Evolutionary conservation across 2,797 vertebrate genomes (phyloP), one percentile per base, ranked within the genome.

Genomic region (Merluccius polli): DNA sequence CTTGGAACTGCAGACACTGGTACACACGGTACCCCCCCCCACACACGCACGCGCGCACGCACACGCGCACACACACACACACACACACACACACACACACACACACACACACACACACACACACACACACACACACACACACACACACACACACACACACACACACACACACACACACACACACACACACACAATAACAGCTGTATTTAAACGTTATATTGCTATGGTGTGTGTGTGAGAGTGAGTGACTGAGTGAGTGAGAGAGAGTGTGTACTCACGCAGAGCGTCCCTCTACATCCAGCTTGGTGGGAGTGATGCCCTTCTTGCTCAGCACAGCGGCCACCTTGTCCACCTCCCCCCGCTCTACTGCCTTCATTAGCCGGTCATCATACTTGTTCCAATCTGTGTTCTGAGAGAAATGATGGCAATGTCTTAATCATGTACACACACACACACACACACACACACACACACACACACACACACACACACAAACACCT

Each of bases 371-470:
- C 90, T 98, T 98, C 98, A 99, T 98, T 82, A 99, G 75, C 87
- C 97, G 94, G 77, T 99, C 98, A 71, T 99, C 98, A 0, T 99
- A 96, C 87, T 99, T 99, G 92, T 91, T 99, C 98, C 98, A 99
- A 89, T 99, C 98, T 35, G 95, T 93, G 86, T 95, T 95, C 92
- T 96, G 92, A 73, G n/a, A 72, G 63, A 3, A 65, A 75, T 0
- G 27, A 89, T 0, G 77, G 21, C 0, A 1, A 73, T 41, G 3
- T 0, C 72, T 89, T n/a, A 85, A 74, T 73, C 32, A 68, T 29
- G 12, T 32, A 30, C 2, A 29, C 4, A 11, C 16, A 52, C 41
- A 48, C 41, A 48, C 36, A 48, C 41, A 48, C 41, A 48, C 41
- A 48, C 38, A 41, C 38, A 41, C 6, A 8, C 11, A 8, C 38